Conservation (phyloP, 1,140 invertebrate species). For the Mya arenaria region DNA sequence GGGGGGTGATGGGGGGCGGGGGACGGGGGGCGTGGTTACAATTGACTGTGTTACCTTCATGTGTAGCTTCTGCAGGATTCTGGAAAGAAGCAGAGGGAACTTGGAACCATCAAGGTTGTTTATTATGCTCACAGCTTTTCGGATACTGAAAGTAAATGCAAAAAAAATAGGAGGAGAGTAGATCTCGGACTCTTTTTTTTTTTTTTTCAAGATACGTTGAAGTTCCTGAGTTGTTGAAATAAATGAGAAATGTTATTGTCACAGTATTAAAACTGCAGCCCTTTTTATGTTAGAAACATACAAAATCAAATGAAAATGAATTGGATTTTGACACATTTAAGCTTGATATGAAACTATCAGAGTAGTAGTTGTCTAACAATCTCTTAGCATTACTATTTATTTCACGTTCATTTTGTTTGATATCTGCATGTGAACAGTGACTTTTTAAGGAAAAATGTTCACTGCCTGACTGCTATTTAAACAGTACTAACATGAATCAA, state of each 20-base stretch:
- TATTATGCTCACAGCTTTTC: conserved; percentile 75
- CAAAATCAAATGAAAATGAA: no score
- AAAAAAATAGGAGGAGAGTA: not conserved
- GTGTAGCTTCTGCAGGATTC: conserved; percentile 78
- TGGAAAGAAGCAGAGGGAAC: conserved; percentile 75
- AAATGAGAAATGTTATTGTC: not conserved
- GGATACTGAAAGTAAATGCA: conserved; percentile 69
- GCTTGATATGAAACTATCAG: no score
- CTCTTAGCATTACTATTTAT: no score
- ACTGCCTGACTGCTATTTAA: no score
- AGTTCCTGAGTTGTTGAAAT: not conserved
- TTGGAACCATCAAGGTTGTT: conserved; percentile 74
- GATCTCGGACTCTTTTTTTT: not conserved
- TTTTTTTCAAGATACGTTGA: not conserved
- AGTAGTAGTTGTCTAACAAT: no score
- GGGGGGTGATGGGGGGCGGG: no score
- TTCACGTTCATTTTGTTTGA: no score
- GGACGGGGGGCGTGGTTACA: no score
- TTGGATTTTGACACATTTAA: no score
- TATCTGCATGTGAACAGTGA: no score
- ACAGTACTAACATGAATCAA: no score
- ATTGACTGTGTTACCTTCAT: conserved; percentile 69
- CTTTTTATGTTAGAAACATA: not conserved
- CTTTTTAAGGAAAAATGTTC: no score
- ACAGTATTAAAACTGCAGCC: not conserved